Percentiles rank a stretch among this genome's conserved stretches.
phyloP scores from a whole-genome alignment of 2,888 invertebrate species.

The Holacanthella duospinosa region DNA sequence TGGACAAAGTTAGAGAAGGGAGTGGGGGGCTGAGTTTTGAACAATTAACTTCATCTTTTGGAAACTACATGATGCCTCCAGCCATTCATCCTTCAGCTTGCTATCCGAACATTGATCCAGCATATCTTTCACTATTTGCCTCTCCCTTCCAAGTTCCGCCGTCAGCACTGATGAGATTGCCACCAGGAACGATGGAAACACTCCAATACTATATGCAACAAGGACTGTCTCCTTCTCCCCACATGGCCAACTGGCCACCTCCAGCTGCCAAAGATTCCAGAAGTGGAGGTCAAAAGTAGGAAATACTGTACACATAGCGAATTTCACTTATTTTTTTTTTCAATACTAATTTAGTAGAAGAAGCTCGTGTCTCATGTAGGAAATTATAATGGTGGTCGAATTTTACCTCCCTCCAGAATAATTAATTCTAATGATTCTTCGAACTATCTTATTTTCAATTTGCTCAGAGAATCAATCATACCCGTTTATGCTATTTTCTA shows the following conservation, averaged over 20 bases:
- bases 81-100: constrained; percentile 6
- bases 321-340: too few species aligned
- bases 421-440: too few species aligned
- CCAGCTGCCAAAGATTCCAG: constrained; percentile 51
- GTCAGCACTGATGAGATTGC: constrained; percentile 33
- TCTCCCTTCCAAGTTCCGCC: constrained; percentile 28
- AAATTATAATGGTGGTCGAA: too few species aligned
- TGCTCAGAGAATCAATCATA: too few species aligned
- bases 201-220: constrained; percentile 43
- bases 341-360: too few species aligned
- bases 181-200: constrained; percentile 46
- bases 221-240: constrained; percentile 40
- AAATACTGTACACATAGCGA: not conserved
- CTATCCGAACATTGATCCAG: constrained; percentile 31
- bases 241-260: constrained; percentile 85
- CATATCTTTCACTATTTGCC: constrained; percentile 25
- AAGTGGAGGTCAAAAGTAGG: not conserved
- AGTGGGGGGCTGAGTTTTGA: not conserved
- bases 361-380: too few species aligned
- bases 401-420: too few species aligned
- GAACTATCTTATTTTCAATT: too few species aligned
- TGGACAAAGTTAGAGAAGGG: not conserved
- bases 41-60: not conserved
- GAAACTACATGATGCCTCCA: not conserved
- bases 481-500: too few species aligned